Evolutionary conservation across 2,797 vertebrate genomes (phyloP), one percentile per base, ranked within the genome.

Genomic region (Lophotriccus pileatus): DNA sequence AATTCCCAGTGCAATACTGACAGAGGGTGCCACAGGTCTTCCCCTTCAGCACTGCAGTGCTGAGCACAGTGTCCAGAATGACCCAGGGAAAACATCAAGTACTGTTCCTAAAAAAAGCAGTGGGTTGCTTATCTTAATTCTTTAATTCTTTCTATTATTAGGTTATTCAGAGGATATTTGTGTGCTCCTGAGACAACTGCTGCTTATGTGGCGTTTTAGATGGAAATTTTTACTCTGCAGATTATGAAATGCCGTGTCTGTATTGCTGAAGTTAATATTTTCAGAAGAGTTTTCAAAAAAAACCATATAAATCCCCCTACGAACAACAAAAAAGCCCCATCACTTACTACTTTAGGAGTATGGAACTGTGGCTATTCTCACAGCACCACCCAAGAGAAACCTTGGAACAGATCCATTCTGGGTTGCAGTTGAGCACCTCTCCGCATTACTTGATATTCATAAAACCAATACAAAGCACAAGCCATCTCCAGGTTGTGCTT

Each of bases 231-330:
- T 52, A 69, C 64, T 79, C 39, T 41, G 44, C 24, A 77, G 64
- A 82, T 66, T 20, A 84, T 8, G 14, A 79, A 96, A 84, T 37
- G 39, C 15, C 69, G 36, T 67, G 75, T 49, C 32, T 76, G 20
- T 21, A 44, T 12, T 32, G 30, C 22, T 84, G 3, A 74, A 55
- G 28, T 78, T 53, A 63, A 18, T 50, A 81, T 64, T 70, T 78
- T 84, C 11, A 74, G 37, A 67, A 36, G 3, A 2, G 12, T 14
- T 12, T 84, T 70, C 3, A 0, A 19, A 39, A 78, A 64, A 70
- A 36, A 4, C 12, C 0, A 0, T 12, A 58, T 12, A 58, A 32
- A 50, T 46, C 70, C 6, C 2, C 1, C 10, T 39, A 53, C 2
- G 15, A 78, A 8, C 22, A 86, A 28, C 5, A 73, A 60, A 59